A percentile compares a stretch with the other conserved stretches of the same genome.
These are phyloP conservation scores for Coreoperca whiteheadi DNA, from an alignment of 2,113 vertebrate genomes.

Conservation along the genomic window DNA sequence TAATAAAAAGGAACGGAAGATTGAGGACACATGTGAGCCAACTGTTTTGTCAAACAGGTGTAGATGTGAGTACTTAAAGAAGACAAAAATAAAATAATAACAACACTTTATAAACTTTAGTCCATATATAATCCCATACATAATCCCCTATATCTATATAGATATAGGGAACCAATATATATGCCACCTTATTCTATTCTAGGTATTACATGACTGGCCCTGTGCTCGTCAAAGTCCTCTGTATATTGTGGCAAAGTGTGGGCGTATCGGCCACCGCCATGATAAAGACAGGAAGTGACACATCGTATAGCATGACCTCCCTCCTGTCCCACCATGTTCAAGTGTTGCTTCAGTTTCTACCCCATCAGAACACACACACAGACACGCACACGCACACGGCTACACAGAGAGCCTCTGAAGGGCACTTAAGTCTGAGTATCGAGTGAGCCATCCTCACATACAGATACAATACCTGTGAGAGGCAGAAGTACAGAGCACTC, in stretches of 20 bases:
- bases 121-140: not conserved
- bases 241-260: slow-evolving; percentile 43
- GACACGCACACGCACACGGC: slow-evolving; percentile 33
- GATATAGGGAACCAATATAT: too few relatives aligned
- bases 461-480: slow-evolving; percentile 55
- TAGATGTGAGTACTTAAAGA: not conserved
- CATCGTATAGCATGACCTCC: slow-evolving; percentile 72
- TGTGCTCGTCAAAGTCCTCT: slow-evolving; percentile 20
- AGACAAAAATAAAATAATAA: not conserved
- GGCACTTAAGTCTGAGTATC: slow-evolving; percentile 44
- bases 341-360: slow-evolving; percentile 58
- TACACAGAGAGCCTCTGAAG: slow-evolving; percentile 30
- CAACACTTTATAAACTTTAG: not conserved
- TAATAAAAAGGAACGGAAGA: not conserved
- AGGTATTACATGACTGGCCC: not conserved
- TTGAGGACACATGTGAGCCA: not conserved
- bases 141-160: too few relatives aligned
- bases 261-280: slow-evolving; percentile 56
- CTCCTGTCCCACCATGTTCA: slow-evolving; percentile 62
- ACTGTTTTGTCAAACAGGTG: not conserved
- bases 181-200: not conserved
- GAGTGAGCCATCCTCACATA: slow-evolving; percentile 44
- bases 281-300: slow-evolving; percentile 75
- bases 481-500: slow-evolving; percentile 62
- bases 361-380: slow-evolving; percentile 55